Base-by-base conservation (phyloP, 2,888 invertebrate genomes). In the Acronicta alni region DNA sequence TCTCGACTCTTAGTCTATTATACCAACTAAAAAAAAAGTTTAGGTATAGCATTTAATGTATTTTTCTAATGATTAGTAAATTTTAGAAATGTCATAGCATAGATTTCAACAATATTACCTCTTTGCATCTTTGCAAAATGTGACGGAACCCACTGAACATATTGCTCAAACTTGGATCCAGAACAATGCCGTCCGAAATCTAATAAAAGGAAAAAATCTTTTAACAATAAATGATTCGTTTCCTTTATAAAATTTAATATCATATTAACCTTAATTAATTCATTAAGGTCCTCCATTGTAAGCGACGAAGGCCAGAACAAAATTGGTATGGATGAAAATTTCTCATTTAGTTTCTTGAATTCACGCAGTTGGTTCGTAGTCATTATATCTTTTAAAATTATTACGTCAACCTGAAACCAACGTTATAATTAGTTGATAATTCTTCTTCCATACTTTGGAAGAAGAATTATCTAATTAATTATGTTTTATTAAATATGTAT, bases 191-290 rank as follows among this genome's bases (percentile, higher is more conserved):
- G 68, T 75, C 77, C 69, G 82, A 79, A 81, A 82, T 80, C 85
- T 84, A 69, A 75, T 75, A 62, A 70, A 54, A 57, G 37, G 6
- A 60, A 57, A 59, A 43, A 54, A 45, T 51, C 12, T 39, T 47
- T 38, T 17, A 58, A 32, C 14, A 66, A 44, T 65, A 55, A 73
- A 72, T 70, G 53, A 72, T 68, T 63, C 53, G 41, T 38, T 59
- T 60, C 30, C 41, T 56, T 67, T 57, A 68, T 61, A 67, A 77
- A 79, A 75, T 71, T 42, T 46, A 59, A 73, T 66, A 63, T 64
- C 69, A 73, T 76, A 82, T 72, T 80, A 77, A 81, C 80, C 79
- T 71, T 79, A 76, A 83, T 82, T 77, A 84, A 79, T 80, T 83
- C 77, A 74, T 72, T 70, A 57, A 77, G 49, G 53, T 73, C 75